A percentile compares a stretch with the other conserved stretches of the same genome.
These are phyloP conservation scores for Melinaea marsaeus DNA, from an alignment of 2,888 invertebrate species.

Conservation along the genomic window DNA sequence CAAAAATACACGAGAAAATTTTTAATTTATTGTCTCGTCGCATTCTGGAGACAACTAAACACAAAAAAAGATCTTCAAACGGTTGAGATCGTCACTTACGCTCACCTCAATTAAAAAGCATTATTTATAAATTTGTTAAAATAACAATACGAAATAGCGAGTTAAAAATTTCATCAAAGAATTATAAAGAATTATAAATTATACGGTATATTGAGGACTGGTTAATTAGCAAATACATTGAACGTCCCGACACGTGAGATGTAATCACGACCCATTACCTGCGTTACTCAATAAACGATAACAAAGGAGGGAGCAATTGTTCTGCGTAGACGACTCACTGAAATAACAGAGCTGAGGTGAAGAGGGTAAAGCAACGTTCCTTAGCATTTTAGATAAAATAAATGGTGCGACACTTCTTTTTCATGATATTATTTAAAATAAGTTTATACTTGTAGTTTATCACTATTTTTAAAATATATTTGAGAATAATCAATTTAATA, in stretches of 20 bases:
- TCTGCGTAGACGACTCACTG: constrained; percentile 22
- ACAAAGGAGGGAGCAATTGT: constrained; percentile 44
- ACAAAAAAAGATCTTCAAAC: too few species aligned
- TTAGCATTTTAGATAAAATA: constrained; percentile 20
- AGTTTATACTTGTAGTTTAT: background rate
- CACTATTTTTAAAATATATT: background rate
- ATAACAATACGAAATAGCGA: constrained; percentile 13
- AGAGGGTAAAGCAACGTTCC: constrained; percentile 14
- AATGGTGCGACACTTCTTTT: constrained; percentile 14
- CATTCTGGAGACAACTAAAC: too few species aligned
- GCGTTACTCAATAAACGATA: constrained; percentile 71
- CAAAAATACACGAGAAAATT: too few species aligned
- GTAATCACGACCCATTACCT: constrained; percentile 71
- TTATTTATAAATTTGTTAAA: too few species aligned
- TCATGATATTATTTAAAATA: constrained; percentile 12
- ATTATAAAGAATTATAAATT: constrained; percentile 34
- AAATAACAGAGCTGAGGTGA: constrained; percentile 24
- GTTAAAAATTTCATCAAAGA: constrained; percentile 32
- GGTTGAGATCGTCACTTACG: too few species aligned
- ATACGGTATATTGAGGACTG: constrained; percentile 44
- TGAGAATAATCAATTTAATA: too few species aligned
- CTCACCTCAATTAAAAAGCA: too few species aligned
- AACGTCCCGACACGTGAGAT: constrained; percentile 72
- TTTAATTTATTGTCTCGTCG: too few species aligned
- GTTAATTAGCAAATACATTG: constrained; percentile 73